Conservation (phyloP, 64 coral and sea anemone genomes). For the Acropora yongei region DNA sequence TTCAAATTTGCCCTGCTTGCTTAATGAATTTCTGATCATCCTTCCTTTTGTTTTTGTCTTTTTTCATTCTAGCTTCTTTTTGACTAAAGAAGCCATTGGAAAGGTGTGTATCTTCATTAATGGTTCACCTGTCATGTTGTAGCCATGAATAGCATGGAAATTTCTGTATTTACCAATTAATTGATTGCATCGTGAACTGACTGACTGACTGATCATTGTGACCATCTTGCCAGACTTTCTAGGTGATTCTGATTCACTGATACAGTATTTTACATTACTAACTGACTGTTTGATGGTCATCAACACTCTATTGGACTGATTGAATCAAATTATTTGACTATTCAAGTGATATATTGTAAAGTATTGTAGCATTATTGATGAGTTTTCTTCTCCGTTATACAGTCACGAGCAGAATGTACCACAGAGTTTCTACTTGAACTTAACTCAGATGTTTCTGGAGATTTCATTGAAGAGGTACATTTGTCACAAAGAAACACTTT, state of each 20-base stretch:
- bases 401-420: conserved; percentile 95
- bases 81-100: conserved; percentile 86
- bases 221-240: neutral
- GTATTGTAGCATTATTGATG: neutral
- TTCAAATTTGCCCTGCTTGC: too few relatives aligned
- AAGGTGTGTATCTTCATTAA: conserved; percentile 48
- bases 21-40: neutral
- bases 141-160: too few relatives aligned
- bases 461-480: conserved; percentile 95
- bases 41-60: neutral
- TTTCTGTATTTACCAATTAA: neutral
- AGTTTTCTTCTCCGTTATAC: neutral
- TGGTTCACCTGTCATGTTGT: neutral
- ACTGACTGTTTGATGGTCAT: neutral
- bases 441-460: conserved; percentile 94
- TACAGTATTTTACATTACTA: neutral
- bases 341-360: neutral
- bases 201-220: neutral
- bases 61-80: conserved; percentile 84
- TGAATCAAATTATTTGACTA: neutral
- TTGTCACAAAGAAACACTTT: neutral
- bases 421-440: conserved; percentile 93
- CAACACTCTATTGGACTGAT: neutral
- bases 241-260: neutral
- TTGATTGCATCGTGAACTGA: neutral